Evolutionary conservation across 2,888 invertebrate species (phyloP).

Genomic region (Drosophila nr. medialis): DNA sequence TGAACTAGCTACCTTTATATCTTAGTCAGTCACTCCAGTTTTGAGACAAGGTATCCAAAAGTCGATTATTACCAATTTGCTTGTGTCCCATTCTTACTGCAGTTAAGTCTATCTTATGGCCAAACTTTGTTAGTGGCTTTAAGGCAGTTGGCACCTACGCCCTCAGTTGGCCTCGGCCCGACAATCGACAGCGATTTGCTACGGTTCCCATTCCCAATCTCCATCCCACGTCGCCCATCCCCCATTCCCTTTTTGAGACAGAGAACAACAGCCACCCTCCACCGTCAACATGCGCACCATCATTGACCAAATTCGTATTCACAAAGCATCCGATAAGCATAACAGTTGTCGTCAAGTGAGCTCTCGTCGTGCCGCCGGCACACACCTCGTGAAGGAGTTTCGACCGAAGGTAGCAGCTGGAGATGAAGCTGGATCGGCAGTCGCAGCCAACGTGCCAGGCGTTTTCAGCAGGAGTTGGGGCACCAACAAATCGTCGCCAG

Average conservation of each 20-base stretch:
- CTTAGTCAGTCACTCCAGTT: neutral
- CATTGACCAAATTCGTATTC: slow-evolving; percentile 72
- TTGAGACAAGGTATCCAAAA: neutral
- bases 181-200: slow-evolving; percentile 73
- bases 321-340: slow-evolving; percentile 80
- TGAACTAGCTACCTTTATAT: neutral
- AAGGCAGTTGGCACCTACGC: slow-evolving; percentile 68
- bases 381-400: slow-evolving; percentile 31
- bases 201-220: slow-evolving; percentile 10
- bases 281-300: neutral
- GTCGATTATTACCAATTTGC: slow-evolving; percentile 4
- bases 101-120: slow-evolving; percentile 55
- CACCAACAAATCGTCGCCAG: slow-evolving; percentile 76
- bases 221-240: neutral
- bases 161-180: slow-evolving; percentile 53
- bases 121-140: slow-evolving; percentile 61
- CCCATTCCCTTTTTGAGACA: neutral
- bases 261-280: neutral
- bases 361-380: slow-evolving; percentile 63
- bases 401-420: slow-evolving; percentile 1
- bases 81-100: neutral
- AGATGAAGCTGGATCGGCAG: slow-evolving; percentile 6
- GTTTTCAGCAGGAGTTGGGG: slow-evolving; percentile 4
- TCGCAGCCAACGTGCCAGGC: neutral
- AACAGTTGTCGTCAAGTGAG: slow-evolving; percentile 75